Percentiles rank a stretch among this genome's conserved stretches.
phyloP scores from a whole-genome alignment of 2,888 invertebrate species.

The Trichopoda pennipes region DNA sequence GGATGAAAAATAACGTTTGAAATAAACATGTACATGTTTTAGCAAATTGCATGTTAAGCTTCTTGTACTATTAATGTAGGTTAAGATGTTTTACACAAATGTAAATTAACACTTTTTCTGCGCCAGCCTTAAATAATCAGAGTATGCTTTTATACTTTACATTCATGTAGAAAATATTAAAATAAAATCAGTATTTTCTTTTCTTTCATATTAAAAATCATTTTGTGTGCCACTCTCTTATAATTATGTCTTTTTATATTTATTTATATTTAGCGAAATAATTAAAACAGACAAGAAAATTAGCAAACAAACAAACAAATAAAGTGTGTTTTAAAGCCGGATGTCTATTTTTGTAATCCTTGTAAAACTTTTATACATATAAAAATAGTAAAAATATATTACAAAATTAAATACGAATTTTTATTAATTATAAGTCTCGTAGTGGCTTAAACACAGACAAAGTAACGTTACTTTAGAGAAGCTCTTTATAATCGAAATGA shows the following conservation, averaged over 20 bases:
- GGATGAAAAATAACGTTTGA: neutral
- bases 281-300: too few relatives aligned
- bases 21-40: neutral
- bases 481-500: too few relatives aligned
- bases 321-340: neutral
- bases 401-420: too few relatives aligned
- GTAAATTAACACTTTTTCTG: slow-evolving; percentile 67
- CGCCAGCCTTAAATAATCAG: neutral
- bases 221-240: slow-evolving; percentile 3
- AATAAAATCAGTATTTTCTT: slow-evolving; percentile 13
- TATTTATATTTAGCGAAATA: neutral
- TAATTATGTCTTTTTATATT: slow-evolving; percentile 1
- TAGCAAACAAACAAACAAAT: neutral
- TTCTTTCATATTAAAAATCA: slow-evolving; percentile 37
- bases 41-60: slow-evolving; percentile 29
- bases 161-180: neutral
- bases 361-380: too few relatives aligned
- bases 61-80: slow-evolving; percentile 63
- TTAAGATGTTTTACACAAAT: slow-evolving; percentile 68
- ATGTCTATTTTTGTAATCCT: neutral
- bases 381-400: too few relatives aligned
- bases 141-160: neutral
- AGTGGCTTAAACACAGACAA: too few relatives aligned
- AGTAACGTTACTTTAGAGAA: too few relatives aligned
- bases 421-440: too few relatives aligned